Base-by-base conservation (phyloP, 2,113 vertebrate genomes). In the Balaeniceps rex region DNA sequence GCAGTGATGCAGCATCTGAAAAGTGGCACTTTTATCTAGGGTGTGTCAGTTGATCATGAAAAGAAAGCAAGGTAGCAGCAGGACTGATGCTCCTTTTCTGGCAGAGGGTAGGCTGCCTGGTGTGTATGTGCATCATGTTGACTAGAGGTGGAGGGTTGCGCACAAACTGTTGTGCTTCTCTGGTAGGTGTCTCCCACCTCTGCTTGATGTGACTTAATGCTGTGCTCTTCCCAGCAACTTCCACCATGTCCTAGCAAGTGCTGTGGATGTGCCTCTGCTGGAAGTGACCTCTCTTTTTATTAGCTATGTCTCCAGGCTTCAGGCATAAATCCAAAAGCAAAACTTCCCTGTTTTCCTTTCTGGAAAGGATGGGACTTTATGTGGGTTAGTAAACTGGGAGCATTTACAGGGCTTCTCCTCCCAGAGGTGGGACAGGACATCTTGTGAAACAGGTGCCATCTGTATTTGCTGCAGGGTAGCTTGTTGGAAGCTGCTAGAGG, bases 81-180 rank as follows among this genome's bases (percentile, higher is more conserved):
- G 74, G 78, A 23, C 19, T 10, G 28, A 16, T 21, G 52, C 19
- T 18, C 24, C n/a, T 55, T 38, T 61, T 61, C 11, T 54, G 72
- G 71, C 58, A 61, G 69, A 60, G 84, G 10, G 7, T 7, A 10
- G 36, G 52, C 65, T 84, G 78, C 71, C 33, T 29, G 28, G 29
- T 36, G 24, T 17, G 13, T 33, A 3, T 5, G 5, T 65, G 54
- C 1, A 0, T 14, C 2, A 19, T 0, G 5, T 10, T 42, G 64
- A 26, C 33, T 36, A n/a, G 25, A 49, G 29, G 40, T 34, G 33
- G 36, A 80, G 29, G 24, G 34, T n/a, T 65, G 12, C 63, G 38
- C 40, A 22, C 19, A 16, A 28, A 26, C 28, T n/a, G 18, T 22
- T 91, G 68, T 11, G 6, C 58, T 42, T 72, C 63, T 89, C 19